Evolutionary conservation across 2,888 invertebrate genomes (phyloP).

Genomic region (Lydus trimaculatus): DNA sequence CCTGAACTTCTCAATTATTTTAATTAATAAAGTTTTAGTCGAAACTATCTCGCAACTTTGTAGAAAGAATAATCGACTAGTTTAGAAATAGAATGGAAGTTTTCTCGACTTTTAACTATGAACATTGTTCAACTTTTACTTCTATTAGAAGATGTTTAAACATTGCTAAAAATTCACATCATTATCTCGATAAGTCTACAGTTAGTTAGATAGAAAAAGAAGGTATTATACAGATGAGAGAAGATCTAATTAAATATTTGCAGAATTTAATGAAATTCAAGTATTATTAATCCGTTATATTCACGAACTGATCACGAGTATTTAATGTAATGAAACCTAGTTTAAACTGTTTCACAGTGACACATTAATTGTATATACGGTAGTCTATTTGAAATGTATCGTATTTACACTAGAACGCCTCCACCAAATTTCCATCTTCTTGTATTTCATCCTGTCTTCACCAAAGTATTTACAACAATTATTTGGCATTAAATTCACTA

Average conservation of each 20-base stretch:
- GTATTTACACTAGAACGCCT: not conserved
- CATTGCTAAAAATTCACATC: not conserved
- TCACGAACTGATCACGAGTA: not conserved
- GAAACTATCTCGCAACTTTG: not conserved
- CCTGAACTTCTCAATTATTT: not conserved
- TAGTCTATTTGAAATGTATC: not conserved
- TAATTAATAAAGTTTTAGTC: slow-evolving; percentile 5
- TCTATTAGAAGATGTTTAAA: no score
- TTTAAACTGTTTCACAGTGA: not conserved
- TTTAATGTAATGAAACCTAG: not conserved
- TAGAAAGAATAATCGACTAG: not conserved
- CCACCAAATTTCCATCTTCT: not conserved
- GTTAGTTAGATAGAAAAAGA: not conserved
- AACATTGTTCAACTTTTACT: not conserved
- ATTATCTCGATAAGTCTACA: not conserved
- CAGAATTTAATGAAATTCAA: no score
- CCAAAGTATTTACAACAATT: not conserved
- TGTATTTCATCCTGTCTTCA: not conserved
- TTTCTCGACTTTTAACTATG: not conserved
- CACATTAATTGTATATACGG: not conserved
- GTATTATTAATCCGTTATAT: not conserved
- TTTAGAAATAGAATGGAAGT: not conserved
- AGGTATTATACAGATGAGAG: not conserved
- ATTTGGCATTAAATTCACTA: not conserved
- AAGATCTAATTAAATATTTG: no score